Evolutionary conservation across 2,797 vertebrate genomes (phyloP), one percentile per base, ranked within the genome.

Genomic region (Hirundo rustica): DNA sequence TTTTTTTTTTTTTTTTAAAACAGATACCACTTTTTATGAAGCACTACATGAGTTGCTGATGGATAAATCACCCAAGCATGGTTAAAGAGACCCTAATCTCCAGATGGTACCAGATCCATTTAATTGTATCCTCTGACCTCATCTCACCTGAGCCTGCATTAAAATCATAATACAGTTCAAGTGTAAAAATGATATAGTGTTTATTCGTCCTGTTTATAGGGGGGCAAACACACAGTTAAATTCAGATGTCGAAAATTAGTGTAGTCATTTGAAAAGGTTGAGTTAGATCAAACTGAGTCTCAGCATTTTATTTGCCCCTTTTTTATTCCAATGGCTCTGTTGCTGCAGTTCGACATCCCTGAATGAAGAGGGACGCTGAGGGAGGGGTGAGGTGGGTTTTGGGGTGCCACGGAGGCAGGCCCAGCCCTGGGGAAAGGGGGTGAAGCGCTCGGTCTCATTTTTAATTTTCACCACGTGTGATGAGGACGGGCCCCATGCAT

Each of bases 101-200:
- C 99, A 99, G 99, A 99, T 99, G 99, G 99, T 99, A 98, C 99
- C 98, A 98, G 97, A 98, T 98, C 98, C 98, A 98, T 98, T 99
- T 99, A 99, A 99, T 99, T 99, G 98, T 99, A 98, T 99, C 98
- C 98, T 97, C 98, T 99, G 99, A 99, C 99, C 99, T 98, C 97
- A 93, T 97, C 98, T 99, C 99, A 99, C 99, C 99, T 99, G 98
- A 98, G 98, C 98, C 99, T 98, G 98, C 98, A 99, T 99, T 98
- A 98, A 99, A 99, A 99, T 99, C 98, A 99, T 99, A 98, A 99
- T 98, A 98, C 98, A 98, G 99, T 98, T 99, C 98, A 99, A 99
- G 98, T 99, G 99, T 99, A 99, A 99, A 99, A 99, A 99, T 99
- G 98, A 99, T 99, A 98, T 98, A 99, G 97, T 98, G 99, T 99